Base-by-base conservation (phyloP, 1,140 invertebrate genomes). In the Araneus ventricosus region DNA sequence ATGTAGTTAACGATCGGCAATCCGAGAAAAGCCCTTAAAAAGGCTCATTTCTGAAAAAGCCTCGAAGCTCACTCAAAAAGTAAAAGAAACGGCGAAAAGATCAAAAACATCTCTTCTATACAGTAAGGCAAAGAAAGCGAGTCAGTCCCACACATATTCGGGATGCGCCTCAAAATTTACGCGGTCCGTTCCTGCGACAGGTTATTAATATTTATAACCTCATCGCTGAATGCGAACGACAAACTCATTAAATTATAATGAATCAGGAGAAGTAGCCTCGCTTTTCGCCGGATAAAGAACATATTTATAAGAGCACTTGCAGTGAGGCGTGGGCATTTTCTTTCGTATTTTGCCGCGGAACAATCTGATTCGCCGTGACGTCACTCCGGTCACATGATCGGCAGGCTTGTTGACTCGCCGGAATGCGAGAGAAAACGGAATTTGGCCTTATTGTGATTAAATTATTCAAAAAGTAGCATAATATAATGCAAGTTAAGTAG, bases 211-310 rank as follows among this genome's bases (percentile, higher is more conserved):
- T 93, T 93, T 93, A 93, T 93, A 80, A 88, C 91, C 67, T 88
- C 84, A 79, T 88, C 63, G 41, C 91, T 45, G 20, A 37, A 57
- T 93, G 17, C 61, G 85, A 93, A 93, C 84, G 91, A 93, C 91
- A 88, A 87, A 87, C 91, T 93, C 91, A 93, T 93, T 93, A 93
- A 93, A 93, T 93, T 93, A 87, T 93, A 93, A 93, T 93, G 91
- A 93, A 93, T 93, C 85, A 75, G 30, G 67, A 27, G 57, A n/a
- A 10, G 27, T 27, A 79, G 37, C 70, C 39, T 34, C 10, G 45
- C 22, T 41, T 27, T 37, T 39, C 24, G 45, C 84, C 24, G 45
- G 22, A 30, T 87, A 10, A 22, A 52, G n/a, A 17, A 84, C 41
- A 14, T 45, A 61, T 45, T 59, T 61, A 59, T 61, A 52, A 20